A percentile compares a stretch with the other conserved stretches of the same genome.
These are phyloP conservation scores for Scaptodrosophila latifasciaeformis DNA, from an alignment of 2,888 invertebrate species.

Conservation along the genomic window DNA sequence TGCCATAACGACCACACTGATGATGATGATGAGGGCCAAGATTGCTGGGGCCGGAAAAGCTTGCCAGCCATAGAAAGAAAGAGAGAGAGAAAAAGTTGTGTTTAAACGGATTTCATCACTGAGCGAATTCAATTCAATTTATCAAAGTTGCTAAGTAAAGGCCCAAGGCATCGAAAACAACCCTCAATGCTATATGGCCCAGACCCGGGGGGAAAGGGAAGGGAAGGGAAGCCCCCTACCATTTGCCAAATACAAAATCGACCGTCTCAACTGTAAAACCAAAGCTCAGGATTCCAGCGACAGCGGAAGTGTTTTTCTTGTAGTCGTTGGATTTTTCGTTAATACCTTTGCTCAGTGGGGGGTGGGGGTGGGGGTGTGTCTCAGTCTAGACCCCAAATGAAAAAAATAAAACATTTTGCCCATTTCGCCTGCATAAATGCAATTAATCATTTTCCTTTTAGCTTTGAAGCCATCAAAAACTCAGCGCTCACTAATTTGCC, in stretches of 20 bases:
- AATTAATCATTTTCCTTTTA: conserved; percentile 14
- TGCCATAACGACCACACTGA: conserved; percentile 3
- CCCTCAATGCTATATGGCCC: conserved; percentile 16
- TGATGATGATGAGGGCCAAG: neutral
- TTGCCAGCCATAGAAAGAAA: conserved; percentile 14
- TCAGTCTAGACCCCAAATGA: too few relatives aligned
- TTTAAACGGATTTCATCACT: conserved; percentile 63
- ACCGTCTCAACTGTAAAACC: neutral
- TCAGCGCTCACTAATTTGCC: neutral
- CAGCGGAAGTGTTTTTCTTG: neutral
- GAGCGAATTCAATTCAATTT: conserved; percentile 60
- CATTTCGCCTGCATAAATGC: conserved; percentile 8
- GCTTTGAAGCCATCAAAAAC: conserved; percentile 2
- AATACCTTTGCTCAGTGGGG: neutral
- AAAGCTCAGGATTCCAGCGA: neutral
- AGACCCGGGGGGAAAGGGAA: too few relatives aligned
- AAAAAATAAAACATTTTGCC: neutral
- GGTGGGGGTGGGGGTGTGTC: too few relatives aligned
- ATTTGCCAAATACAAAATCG: neutral
- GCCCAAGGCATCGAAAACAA: conserved; percentile 26
- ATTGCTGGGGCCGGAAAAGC: neutral
- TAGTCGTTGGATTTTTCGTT: neutral
- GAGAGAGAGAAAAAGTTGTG: too few relatives aligned
- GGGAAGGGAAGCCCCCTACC: too few relatives aligned
- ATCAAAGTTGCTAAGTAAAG: conserved; percentile 38